phyloP scores from a whole-genome alignment of 2,888 invertebrate genomes.

The Drosophila mettleri region DNA sequence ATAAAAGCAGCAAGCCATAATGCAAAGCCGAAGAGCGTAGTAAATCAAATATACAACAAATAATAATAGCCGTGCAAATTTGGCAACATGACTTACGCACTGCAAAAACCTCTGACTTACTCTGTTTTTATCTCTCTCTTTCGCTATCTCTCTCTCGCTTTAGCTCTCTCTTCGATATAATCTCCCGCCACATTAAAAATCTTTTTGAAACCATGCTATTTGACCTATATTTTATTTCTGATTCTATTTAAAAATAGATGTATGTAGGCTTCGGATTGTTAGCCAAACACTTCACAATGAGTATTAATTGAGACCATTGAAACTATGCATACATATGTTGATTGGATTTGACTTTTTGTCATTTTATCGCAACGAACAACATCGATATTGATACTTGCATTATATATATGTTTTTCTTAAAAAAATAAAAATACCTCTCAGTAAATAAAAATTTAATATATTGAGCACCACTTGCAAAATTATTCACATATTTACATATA shows the following conservation, averaged over 20 bases:
- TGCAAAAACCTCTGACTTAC: conserved; percentile 7
- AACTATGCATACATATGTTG: not conserved
- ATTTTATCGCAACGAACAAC: not conserved
- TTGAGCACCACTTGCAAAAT: too few species aligned
- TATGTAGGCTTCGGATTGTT: conserved; percentile 15
- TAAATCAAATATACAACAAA: conserved; percentile 29
- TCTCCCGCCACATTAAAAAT: not conserved
- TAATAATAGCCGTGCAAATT: conserved; percentile 17
- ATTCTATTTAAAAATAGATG: conserved; percentile 31
- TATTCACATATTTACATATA: too few species aligned
- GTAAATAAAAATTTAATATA: too few species aligned
- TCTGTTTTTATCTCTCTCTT: not conserved
- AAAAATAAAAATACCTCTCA: too few species aligned
- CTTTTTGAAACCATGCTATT: too few species aligned
- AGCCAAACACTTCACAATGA: conserved; percentile 14
- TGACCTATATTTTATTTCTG: conserved; percentile 44
- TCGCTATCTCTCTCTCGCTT: not conserved
- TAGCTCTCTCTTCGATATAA: too few species aligned
- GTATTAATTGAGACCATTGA: not conserved
- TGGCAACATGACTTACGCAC: conserved; percentile 17
- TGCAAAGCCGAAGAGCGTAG: conserved; percentile 26
- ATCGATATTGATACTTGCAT: too few species aligned
- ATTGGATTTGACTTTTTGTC: not conserved
- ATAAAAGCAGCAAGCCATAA: conserved; percentile 15
- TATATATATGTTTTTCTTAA: too few species aligned